Evolutionary conservation across 2,797 vertebrate species (phyloP).

Genomic region (Glossophaga mutica): DNA sequence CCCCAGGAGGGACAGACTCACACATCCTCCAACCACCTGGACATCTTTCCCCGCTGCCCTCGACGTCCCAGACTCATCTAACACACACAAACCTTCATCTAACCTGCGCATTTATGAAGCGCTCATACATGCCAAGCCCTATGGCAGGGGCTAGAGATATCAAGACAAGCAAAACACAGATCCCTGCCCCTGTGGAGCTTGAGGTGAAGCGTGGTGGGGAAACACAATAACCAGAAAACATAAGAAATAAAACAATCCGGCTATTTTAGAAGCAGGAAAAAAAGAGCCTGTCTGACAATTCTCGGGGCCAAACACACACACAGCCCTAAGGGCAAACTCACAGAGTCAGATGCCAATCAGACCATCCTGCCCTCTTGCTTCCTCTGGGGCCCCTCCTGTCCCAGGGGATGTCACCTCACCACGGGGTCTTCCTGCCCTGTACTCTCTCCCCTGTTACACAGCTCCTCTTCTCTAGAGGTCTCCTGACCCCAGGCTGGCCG

Average conservation of each 20-base stretch:
- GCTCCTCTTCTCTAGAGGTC: not conserved
- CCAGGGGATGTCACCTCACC: not conserved
- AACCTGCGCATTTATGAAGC: not conserved
- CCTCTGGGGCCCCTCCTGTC: not conserved
- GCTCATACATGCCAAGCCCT: not conserved
- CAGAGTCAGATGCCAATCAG: not conserved
- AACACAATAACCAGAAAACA: not conserved
- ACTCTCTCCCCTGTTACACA: not conserved
- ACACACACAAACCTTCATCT: not conserved
- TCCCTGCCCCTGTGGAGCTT: not conserved
- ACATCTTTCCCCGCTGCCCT: not conserved
- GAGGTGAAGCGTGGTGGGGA: too few relatives aligned
- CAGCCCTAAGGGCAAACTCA: not conserved
- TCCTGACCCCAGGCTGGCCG: not conserved
- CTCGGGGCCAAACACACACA: not conserved
- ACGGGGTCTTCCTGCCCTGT: not conserved
- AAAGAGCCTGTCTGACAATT: not conserved
- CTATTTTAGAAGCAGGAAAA: not conserved
- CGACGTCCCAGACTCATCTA: not conserved
- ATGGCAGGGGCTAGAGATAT: not conserved
- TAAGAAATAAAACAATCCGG: not conserved
- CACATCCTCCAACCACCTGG: not conserved
- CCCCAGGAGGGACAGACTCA: not conserved
- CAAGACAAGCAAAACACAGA: not conserved
- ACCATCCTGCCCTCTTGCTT: not conserved